Percentiles rank a stretch among this genome's conserved stretches.
phyloP scores from a whole-genome alignment of 2,797 vertebrate genomes.

The Mus spretus region DNA sequence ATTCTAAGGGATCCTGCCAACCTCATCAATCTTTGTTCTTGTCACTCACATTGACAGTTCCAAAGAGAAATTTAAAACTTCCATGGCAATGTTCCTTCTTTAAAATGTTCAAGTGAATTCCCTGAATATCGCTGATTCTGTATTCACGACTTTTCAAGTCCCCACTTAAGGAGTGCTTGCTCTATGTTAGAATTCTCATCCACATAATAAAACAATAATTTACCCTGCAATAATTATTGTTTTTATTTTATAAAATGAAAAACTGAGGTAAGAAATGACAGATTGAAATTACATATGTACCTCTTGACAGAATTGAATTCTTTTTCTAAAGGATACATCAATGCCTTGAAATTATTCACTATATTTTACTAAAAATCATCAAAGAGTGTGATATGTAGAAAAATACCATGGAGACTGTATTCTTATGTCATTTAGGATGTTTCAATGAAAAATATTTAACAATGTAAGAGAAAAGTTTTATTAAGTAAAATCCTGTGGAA shows the following conservation, averaged over 20 bases:
- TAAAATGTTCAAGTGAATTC: constrained; percentile 52
- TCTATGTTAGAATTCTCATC: not conserved
- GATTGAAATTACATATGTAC: not conserved
- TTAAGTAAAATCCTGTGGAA: not conserved
- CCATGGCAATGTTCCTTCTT: constrained; percentile 13
- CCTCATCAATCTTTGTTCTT: constrained; percentile 32
- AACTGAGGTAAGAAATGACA: not conserved
- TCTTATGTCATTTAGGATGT: not conserved
- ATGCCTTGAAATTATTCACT: not conserved
- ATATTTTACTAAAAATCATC: constrained; percentile 9
- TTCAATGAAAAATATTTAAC: not conserved
- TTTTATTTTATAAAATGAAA: constrained; percentile 59
- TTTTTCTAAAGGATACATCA: not conserved
- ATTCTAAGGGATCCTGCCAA: constrained; percentile 9
- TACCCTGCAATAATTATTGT: not conserved
- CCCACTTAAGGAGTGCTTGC: not conserved
- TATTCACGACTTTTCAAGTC: constrained; percentile 41
- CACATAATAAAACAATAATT: not conserved
- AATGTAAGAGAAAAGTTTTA: not conserved
- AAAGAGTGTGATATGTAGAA: not conserved
- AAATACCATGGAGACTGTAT: not conserved
- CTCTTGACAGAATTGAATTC: not conserved
- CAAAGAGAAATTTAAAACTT: constrained; percentile 35
- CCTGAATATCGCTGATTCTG: constrained; percentile 30
- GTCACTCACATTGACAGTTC: constrained; percentile 28